These are phyloP conservation scores for Hemiscyllium ocellatum DNA, from an alignment of 2,113 vertebrate genomes.

Conservation along the genomic window DNA sequence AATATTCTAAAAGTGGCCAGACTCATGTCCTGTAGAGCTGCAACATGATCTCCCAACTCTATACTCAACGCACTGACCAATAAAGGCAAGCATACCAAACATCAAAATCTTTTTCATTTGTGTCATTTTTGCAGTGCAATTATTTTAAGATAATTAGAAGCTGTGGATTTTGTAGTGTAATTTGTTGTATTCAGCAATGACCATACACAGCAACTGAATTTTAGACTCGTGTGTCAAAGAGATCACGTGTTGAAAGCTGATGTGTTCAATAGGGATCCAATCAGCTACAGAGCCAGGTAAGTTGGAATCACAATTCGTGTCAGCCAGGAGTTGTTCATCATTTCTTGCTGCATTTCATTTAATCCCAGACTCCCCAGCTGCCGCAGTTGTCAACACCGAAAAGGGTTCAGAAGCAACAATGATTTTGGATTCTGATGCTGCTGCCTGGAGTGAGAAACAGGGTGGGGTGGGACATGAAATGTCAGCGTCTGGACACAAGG, in stretches of 20 bases:
- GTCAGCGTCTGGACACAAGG: too few relatives aligned
- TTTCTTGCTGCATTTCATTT: neutral
- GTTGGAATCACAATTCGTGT: neutral
- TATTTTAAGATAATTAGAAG: neutral
- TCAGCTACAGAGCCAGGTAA: neutral
- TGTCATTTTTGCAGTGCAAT: neutral
- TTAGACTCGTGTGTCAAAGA: neutral
- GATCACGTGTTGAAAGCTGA: neutral
- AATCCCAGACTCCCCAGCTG: neutral
- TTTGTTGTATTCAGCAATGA: neutral
- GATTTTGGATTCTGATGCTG: neutral
- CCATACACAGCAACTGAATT: neutral
- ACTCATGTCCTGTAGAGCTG: too few relatives aligned
- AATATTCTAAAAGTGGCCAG: too few relatives aligned
- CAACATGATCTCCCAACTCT: too few relatives aligned
- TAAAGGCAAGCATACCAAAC: too few relatives aligned
- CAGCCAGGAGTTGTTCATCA: neutral
- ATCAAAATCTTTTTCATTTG: neutral
- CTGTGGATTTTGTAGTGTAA: neutral
- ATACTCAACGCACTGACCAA: too few relatives aligned
- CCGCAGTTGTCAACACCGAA: neutral
- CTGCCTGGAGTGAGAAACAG: neutral
- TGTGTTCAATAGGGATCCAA: too few relatives aligned
- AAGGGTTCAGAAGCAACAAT: neutral
- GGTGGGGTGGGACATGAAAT: too few relatives aligned